phyloP scores from a whole-genome alignment of 2,113 vertebrate species.

The Orientallactaga bullata region DNA sequence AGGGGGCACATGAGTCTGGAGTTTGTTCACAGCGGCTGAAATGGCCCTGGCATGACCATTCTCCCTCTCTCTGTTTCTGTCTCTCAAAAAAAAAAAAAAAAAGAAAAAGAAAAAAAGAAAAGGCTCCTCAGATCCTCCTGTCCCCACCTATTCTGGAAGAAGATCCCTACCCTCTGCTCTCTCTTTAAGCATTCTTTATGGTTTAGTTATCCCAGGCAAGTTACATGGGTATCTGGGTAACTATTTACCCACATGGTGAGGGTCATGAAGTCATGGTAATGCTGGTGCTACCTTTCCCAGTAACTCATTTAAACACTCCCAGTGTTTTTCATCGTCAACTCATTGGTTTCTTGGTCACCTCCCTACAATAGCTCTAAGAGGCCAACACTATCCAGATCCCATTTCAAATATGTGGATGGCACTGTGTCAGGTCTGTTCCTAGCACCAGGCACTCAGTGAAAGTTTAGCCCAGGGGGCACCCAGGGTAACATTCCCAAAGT shows the following conservation, averaged over 20 bases:
- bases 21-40: no score
- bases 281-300: neutral
- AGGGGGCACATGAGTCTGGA: no score
- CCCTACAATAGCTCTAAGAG: neutral
- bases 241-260: neutral
- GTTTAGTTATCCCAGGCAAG: neutral
- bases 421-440: neutral
- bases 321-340: neutral
- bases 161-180: neutral
- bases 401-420: neutral
- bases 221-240: neutral
- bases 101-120: no score
- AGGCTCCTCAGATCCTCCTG: neutral
- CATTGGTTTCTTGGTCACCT: neutral
- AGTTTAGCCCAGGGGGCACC: neutral
- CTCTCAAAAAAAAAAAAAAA: no score
- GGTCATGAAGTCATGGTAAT: conserved; percentile 14
- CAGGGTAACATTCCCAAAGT: neutral
- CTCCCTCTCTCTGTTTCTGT: no score
- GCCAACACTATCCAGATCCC: neutral
- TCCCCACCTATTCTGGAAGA: neutral
- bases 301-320: neutral
- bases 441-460: neutral
- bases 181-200: conserved; percentile 3
- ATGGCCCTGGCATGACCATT: no score